Evolutionary conservation across 2,797 vertebrate genomes (phyloP).

Genomic region (Bovichtus variegatus): DNA sequence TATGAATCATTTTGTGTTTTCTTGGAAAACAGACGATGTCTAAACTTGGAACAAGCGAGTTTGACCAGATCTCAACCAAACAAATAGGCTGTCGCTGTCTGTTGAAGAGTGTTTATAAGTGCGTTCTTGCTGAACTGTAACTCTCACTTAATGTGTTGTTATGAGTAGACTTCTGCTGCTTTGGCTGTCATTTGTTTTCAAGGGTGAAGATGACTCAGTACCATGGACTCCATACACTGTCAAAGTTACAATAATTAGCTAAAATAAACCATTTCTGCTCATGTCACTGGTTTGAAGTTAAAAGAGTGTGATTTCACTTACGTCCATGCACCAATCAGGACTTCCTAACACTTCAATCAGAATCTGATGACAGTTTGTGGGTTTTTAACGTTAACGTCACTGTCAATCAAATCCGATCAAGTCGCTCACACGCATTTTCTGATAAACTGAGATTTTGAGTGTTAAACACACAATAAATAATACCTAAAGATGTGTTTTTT

Average conservation of each 20-base stretch:
- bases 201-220: conserved; percentile 5
- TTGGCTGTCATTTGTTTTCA: background rate
- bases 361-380: background rate
- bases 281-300: background rate
- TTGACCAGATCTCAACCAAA: background rate
- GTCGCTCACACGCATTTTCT: background rate
- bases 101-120: background rate
- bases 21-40: background rate
- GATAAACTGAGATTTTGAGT: background rate
- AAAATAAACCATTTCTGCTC: too few species aligned
- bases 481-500: background rate
- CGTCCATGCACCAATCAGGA: background rate
- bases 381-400: background rate
- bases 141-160: background rate
- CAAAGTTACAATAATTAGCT: background rate
- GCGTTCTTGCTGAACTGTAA: background rate
- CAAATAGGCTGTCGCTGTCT: background rate
- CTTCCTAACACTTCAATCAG: background rate
- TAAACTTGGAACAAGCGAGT: background rate
- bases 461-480: background rate
- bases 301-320: background rate
- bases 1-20: background rate
- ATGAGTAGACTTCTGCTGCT: background rate
- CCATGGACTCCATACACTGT: background rate
- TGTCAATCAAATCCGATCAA: background rate